Conservation (phyloP, 2,888 invertebrate genomes). For the Tipula unca region DNA sequence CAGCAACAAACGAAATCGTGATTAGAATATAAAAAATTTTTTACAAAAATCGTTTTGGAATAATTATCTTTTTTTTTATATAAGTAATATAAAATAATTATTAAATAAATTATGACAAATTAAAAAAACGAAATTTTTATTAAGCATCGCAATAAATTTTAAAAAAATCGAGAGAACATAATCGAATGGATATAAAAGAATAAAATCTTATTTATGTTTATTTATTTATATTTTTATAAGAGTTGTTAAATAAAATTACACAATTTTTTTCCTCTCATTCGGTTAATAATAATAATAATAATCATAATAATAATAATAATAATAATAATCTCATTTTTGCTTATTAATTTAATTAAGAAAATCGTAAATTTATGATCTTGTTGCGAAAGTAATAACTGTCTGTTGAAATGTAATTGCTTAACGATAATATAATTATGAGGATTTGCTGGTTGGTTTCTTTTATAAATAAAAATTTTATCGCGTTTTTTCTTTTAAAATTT, state of each 20-base stretch:
- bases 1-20: neutral
- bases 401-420: neutral
- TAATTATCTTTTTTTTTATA: neutral
- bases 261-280: neutral
- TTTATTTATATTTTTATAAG: neutral
- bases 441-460: neutral
- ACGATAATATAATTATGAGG: neutral
- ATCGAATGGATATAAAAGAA: neutral
- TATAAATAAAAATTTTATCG: neutral
- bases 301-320: neutral
- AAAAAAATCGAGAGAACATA: neutral
- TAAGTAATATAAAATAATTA: neutral
- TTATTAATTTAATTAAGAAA: constrained; percentile 4
- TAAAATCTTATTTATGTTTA: constrained; percentile 14
- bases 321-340: neutral
- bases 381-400: neutral
- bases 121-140: neutral
- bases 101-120: constrained; percentile 8
- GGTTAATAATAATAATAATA: neutral
- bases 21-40: neutral
- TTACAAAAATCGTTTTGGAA: too few relatives aligned
- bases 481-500: neutral
- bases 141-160: neutral
- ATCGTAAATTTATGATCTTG: neutral
- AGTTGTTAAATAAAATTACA: neutral